A percentile compares a stretch with the other conserved stretches of the same genome.
These are phyloP conservation scores for Poeciliopsis prolifica DNA, from an alignment of 2,113 vertebrate species.

Conservation along the genomic window DNA sequence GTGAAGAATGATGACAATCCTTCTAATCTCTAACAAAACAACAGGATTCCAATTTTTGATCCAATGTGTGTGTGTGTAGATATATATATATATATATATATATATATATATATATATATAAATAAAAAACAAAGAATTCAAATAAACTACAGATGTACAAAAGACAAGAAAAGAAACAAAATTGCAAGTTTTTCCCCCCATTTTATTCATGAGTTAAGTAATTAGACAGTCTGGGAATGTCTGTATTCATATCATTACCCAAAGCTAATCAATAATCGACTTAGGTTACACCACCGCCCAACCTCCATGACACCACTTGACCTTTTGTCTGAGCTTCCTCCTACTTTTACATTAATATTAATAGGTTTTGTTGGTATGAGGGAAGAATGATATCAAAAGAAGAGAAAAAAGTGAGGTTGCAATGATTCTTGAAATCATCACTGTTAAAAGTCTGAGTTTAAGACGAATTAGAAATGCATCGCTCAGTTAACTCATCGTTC, in stretches of 20 bases:
- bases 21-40: too few relatives aligned
- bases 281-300: constrained; percentile 20
- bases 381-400: not conserved
- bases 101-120: too few relatives aligned
- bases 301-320: constrained; percentile 43
- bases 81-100: too few relatives aligned
- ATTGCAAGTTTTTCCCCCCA: not conserved
- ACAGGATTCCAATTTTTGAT: too few relatives aligned
- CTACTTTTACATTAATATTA: constrained; percentile 20
- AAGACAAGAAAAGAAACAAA: not conserved
- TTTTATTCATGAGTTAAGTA: constrained; percentile 2
- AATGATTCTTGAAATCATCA: not conserved
- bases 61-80: too few relatives aligned
- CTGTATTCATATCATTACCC: constrained; percentile 30
- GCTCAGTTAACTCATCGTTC: not conserved
- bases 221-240: constrained; percentile 19
- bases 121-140: not conserved
- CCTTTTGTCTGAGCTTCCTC: constrained; percentile 26
- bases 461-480: not conserved
- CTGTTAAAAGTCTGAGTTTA: not conserved
- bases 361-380: not conserved
- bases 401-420: not conserved
- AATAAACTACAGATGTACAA: not conserved
- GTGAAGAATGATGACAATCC: too few relatives aligned
- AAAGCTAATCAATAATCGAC: constrained; percentile 48